Conservation (phyloP, 2,113 vertebrate genomes). For the Indri indri region DNA sequence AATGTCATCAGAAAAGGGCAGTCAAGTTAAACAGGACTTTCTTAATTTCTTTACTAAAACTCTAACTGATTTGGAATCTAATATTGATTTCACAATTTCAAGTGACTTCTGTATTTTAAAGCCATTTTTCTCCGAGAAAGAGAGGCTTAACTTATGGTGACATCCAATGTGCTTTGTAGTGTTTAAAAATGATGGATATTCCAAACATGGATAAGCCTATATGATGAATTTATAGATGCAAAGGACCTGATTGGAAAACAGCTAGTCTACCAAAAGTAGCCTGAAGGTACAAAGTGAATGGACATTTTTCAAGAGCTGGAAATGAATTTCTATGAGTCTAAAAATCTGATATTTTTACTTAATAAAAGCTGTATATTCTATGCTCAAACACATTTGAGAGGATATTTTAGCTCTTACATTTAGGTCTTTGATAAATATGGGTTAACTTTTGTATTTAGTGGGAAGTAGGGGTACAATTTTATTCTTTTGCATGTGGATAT, state of each 20-base stretch:
- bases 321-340: neutral
- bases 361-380: neutral
- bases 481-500: neutral
- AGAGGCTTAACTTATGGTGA: neutral
- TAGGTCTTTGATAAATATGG: neutral
- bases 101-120: slow-evolving; percentile 6
- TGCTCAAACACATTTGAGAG: neutral
- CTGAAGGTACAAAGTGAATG: neutral
- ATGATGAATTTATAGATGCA: neutral
- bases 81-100: slow-evolving; percentile 38
- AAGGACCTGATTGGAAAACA: neutral
- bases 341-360: slow-evolving; percentile 1
- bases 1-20: slow-evolving; percentile 61
- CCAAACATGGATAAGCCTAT: neutral
- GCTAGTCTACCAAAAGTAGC: neutral
- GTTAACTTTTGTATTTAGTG: neutral
- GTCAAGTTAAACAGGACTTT: slow-evolving; percentile 54
- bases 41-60: slow-evolving; percentile 45
- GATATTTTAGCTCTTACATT: neutral
- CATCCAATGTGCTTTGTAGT: neutral
- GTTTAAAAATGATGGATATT: neutral
- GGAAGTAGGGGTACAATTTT: neutral
- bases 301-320: neutral
- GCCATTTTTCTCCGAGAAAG: slow-evolving; percentile 34
- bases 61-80: slow-evolving; percentile 40